Base-by-base conservation (phyloP, 2,113 vertebrate genomes). In the Hippocampus mohnikei region DNA sequence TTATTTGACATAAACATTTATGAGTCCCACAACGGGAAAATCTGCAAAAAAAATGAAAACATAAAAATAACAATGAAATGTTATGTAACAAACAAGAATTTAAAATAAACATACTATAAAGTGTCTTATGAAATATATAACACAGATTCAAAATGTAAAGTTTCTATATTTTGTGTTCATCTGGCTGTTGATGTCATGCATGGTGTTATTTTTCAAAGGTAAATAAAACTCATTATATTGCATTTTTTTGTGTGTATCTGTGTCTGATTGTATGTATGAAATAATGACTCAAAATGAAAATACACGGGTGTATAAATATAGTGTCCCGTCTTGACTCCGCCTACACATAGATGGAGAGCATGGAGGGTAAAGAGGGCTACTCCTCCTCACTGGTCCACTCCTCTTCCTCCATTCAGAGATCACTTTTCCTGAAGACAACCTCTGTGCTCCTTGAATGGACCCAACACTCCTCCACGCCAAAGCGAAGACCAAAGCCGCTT, bases 341-440 rank as follows among this genome's bases (percentile, higher is more conserved):
- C 87, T 82, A 60, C 68, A 29, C 59, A 68, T 66, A 41, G 60
- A 53, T 73, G 69, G 69, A 73, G 68, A 76, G 82, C 53, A 81
- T 90, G 87, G 77, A 88, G 91, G 93, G 89, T 92, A 89, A 90
- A 89, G 85, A 87, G 90, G 92, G 87, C 82, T 91, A 89, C 92
- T 88, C 91, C 94, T 93, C 92, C 72, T 85, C 80, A 80, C 74
- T 71, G 77, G 76, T 85, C 74, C 80, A 76, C 83, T 87, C 81
- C 70, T 79, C 78, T 74, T 53, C 60, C 79, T 90, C 82, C 88
- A 88, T 89, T 90, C 88, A 79, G 82, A 79, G 78, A 76, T 71
- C 64, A 63, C 77, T 77, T 65, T 52, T 69, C 82, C n/a, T 4
- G 80, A 82, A 69, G 67, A 80, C 41, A 64, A 23, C 71, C 60